Evolutionary conservation across 2,888 invertebrate genomes (phyloP).

Genomic region (Tanaodytes sp.): DNA sequence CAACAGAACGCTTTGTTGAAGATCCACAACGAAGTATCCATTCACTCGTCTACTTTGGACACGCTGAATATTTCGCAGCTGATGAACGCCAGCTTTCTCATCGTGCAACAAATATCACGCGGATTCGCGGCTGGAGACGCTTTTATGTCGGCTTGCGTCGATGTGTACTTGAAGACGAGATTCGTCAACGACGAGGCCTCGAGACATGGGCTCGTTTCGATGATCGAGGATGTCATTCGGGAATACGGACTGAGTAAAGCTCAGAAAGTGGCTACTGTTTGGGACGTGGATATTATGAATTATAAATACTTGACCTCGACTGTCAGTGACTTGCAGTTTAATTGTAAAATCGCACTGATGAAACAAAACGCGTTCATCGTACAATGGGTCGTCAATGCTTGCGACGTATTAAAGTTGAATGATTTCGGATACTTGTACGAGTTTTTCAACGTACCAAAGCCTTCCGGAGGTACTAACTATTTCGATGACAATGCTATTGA

Average conservation of each 20-base stretch:
- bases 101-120: conserved; percentile 78
- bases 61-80: conserved; percentile 79
- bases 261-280: conserved; percentile 49
- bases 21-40: conserved; percentile 73
- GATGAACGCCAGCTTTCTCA: conserved; percentile 78
- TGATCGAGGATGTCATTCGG: conserved; percentile 75
- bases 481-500: conserved; percentile 25
- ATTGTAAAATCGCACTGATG: conserved; percentile 75
- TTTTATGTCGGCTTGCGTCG: conserved; percentile 76
- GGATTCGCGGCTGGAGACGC: conserved; percentile 77
- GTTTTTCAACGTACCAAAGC: conserved; percentile 42
- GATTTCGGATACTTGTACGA: conserved; percentile 58
- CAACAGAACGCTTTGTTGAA: conserved; percentile 74
- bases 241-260: conserved; percentile 63
- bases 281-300: conserved; percentile 55
- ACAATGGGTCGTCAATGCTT: conserved; percentile 49
- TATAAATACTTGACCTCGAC: conserved; percentile 68
- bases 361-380: conserved; percentile 76
- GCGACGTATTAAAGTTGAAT: background rate
- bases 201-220: conserved; percentile 74
- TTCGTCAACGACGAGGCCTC: conserved; percentile 70
- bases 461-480: background rate
- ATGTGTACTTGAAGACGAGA: conserved; percentile 79
- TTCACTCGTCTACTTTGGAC: conserved; percentile 68
- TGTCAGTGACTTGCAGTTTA: conserved; percentile 74